A percentile compares a stretch with the other conserved stretches of the same genome.
Evolutionary conservation across 2,797 vertebrate genomes (phyloP).

Genomic region (Eidolon dupreanum): DNA sequence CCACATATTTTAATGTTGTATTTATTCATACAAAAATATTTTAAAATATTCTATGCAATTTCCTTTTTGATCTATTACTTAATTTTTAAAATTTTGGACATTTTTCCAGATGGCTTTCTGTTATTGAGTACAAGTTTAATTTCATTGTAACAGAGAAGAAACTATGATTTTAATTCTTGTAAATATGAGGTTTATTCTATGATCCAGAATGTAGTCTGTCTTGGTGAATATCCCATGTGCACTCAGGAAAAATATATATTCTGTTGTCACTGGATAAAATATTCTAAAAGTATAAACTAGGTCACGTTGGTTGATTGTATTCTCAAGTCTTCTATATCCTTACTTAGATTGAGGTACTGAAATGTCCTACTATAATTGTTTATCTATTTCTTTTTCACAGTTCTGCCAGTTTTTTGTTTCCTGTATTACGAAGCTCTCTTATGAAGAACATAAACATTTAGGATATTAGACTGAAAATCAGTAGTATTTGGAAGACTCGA

Average conservation of each 20-base stretch:
- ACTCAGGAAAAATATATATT: neutral
- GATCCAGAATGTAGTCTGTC: neutral
- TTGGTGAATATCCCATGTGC: neutral
- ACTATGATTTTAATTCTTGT: neutral
- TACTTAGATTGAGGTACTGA: neutral
- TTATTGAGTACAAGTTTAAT: constrained; percentile 5
- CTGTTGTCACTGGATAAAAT: neutral
- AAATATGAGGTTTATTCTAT: neutral
- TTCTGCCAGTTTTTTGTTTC: neutral
- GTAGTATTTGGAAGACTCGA: neutral
- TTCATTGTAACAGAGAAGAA: neutral
- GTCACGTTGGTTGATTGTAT: neutral
- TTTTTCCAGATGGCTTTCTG: neutral
- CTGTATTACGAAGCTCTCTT: neutral
- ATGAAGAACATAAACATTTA: neutral
- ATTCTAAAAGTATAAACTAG: neutral
- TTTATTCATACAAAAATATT: neutral
- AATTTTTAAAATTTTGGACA: neutral
- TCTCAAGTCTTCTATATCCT: neutral
- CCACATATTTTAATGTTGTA: neutral
- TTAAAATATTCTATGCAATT: neutral
- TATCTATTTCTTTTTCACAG: neutral
- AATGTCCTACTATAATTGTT: neutral
- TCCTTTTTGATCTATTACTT: neutral
- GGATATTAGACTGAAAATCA: neutral